Base-by-base conservation (phyloP, 2,888 invertebrate genomes). In the Papilio elwesi region DNA sequence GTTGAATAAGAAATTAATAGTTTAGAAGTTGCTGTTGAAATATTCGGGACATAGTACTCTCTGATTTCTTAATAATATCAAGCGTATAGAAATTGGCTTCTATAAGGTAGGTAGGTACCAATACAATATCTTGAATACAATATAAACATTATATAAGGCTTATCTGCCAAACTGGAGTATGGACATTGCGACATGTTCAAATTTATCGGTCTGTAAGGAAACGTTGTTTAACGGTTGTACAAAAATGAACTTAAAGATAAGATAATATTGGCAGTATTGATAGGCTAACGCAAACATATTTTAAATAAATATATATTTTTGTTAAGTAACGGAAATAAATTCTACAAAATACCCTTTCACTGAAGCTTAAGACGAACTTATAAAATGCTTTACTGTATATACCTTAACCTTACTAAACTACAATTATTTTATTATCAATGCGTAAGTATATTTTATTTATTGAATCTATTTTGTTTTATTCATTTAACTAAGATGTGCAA, bases 181-280 rank as follows among this genome's bases (percentile, higher is more conserved):
- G 13, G 49, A 26, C 8, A 26, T 38, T 65, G 6, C 10, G n/a
- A 49, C 65, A 65, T 49, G 65, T 49, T 57, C 15, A 53, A 38
- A 67, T 8, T 64, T 49, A 43, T 68, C 55, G 47, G 9, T 47
- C 15, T 15, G 8, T 4, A 11, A 43, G 68, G 48, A 62, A 62
- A 43, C 59, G 48, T 15, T 57, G 6, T 57, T 63, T 63, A 63
- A 26, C 53, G 26, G 52, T 64, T 43, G 10, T 53, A 63, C 38
- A 63, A 47, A 52, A 26, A 55, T 13, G n/a, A 51, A 26, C 53
- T 11, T 8, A 70, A 47, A 11, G 64, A 70, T 70, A 70, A 70
- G 70, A 70, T 64, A 70, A 68, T 62, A 47, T 70, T 70, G 48
- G 70, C 70, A 64, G 47, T 36, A 70, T 26, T 55, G 64, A 70